phyloP scores from a whole-genome alignment of 2,888 invertebrate genomes.

The Blastobasis adustella region DNA sequence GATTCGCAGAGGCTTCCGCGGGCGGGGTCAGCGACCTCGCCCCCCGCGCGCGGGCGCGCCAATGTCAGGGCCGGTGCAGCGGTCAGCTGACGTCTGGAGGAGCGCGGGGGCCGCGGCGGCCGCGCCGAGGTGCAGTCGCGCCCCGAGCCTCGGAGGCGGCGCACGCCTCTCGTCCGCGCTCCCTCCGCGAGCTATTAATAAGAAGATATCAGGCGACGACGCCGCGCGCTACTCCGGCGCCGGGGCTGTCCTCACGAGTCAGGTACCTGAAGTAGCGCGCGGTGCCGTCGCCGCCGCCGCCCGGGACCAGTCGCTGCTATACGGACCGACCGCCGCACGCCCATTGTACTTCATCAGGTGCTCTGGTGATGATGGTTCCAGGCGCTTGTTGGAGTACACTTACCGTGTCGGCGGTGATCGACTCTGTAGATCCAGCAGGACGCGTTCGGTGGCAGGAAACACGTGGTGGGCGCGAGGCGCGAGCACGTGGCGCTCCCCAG shows the following conservation, averaged over 20 bases:
- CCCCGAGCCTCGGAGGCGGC: conserved; percentile 47
- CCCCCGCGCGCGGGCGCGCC: conserved; percentile 62
- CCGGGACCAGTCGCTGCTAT: conserved; percentile 11
- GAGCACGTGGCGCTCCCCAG: conserved; percentile 32
- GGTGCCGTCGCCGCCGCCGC: conserved; percentile 53
- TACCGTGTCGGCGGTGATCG: conserved; percentile 85
- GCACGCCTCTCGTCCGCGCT: conserved; percentile 40
- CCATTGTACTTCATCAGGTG: conserved; percentile 99
- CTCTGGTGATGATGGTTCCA: conserved; percentile 94
- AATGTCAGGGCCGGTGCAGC: conserved; percentile 75
- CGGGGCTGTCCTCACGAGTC: conserved; percentile 88
- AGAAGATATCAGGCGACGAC: conserved; percentile 41
- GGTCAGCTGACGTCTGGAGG: conserved; percentile 73
- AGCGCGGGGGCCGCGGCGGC: conserved; percentile 63
- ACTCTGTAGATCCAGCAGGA: conserved; percentile 24
- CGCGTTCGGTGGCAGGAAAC: conserved; percentile 11
- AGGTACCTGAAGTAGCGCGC: conserved; percentile 99
- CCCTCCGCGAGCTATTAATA: conserved; percentile 49
- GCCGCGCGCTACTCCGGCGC: conserved; percentile 93
- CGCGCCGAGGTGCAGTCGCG: conserved; percentile 60
- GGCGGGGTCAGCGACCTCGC: conserved; percentile 58
- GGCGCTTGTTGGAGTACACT: conserved; percentile 99
- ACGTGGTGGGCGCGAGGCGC: conserved; percentile 18
- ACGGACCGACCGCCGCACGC: conserved; percentile 84
- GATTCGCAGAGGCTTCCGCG: conserved; percentile 46